Conservation (phyloP, 2,888 invertebrate genomes). For the Rhingia campestris region DNA sequence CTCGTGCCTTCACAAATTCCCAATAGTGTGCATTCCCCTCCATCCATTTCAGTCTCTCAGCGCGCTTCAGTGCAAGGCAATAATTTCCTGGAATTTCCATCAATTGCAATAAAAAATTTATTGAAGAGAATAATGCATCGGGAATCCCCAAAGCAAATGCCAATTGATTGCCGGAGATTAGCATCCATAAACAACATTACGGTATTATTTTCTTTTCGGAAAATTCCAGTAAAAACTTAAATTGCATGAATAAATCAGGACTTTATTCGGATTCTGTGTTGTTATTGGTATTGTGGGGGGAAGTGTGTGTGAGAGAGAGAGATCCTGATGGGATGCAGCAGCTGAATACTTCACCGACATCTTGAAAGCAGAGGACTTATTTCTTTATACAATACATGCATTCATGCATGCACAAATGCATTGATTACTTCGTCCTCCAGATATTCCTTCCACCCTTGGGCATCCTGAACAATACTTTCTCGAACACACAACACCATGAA, state of each 20-base stretch:
- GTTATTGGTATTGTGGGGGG: conserved; percentile 8
- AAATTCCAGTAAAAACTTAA: conserved; percentile 65
- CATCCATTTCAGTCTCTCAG: conserved; percentile 5
- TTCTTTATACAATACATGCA: conserved; percentile 61
- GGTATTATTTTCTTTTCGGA: conserved; percentile 65
- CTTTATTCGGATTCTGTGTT: conserved; percentile 52
- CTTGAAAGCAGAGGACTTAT: conserved; percentile 43
- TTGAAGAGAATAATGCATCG: conserved; percentile 71
- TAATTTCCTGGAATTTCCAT: conserved; percentile 72
- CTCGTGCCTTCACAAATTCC: conserved; percentile 36
- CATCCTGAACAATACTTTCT: conserved; percentile 45
- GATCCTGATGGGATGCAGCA: conserved; percentile 24
- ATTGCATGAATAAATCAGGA: conserved; percentile 74
- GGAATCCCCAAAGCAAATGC: conserved; percentile 71
- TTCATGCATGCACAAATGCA: conserved; percentile 71
- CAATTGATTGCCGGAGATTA: conserved; percentile 75
- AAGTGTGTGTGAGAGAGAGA: neutral
- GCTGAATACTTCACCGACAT: conserved; percentile 18
- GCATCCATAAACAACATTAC: conserved; percentile 74
- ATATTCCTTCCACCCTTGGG: conserved; percentile 11
- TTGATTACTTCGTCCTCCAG: conserved; percentile 69
- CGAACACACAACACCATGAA: conserved; percentile 12
- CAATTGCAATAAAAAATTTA: conserved; percentile 70
- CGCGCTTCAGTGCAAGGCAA: conserved; percentile 37
- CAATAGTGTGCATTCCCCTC: conserved; percentile 66